Evolutionary conservation across 2,888 invertebrate species (phyloP).

Genomic region (Diadromus collaris): DNA sequence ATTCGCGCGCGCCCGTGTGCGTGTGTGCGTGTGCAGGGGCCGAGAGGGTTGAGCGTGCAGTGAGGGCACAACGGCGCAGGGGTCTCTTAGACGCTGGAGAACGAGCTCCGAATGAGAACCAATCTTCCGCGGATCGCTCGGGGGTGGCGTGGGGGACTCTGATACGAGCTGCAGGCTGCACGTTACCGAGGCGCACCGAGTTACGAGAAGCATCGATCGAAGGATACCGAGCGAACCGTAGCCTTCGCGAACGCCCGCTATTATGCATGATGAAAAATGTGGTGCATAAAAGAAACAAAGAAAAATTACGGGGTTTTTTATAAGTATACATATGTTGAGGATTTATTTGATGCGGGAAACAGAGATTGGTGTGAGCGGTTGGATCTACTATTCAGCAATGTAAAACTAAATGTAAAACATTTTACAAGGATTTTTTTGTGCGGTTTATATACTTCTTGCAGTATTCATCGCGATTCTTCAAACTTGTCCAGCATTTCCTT

Average conservation of each 20-base stretch:
- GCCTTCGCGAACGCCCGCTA: conserved; percentile 15
- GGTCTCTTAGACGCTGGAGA: neutral
- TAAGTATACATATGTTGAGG: neutral
- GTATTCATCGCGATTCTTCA: neutral
- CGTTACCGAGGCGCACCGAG: conserved; percentile 43
- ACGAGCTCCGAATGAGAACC: neutral
- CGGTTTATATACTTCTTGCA: neutral
- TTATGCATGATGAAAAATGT: conserved; percentile 20
- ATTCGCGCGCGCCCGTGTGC: too few species aligned
- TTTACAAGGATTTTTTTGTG: neutral
- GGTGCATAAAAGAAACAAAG: conserved; percentile 6
- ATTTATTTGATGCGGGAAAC: neutral
- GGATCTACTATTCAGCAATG: neutral
- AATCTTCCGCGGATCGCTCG: conserved; percentile 16
- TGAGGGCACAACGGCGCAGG: neutral
- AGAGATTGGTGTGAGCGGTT: neutral
- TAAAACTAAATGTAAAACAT: neutral
- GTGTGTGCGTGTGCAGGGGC: neutral
- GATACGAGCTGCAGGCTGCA: conserved; percentile 43
- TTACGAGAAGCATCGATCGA: conserved; percentile 56
- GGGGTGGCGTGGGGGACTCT: conserved; percentile 48
- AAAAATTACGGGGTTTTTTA: conserved; percentile 10
- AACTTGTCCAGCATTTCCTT: neutral
- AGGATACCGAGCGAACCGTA: conserved; percentile 21
- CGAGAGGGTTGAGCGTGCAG: conserved; percentile 6